Percentiles rank a stretch among this genome's conserved stretches.
Evolutionary conservation across 1,140 invertebrate genomes (phyloP).

Genomic region (Cydia strobilella): DNA sequence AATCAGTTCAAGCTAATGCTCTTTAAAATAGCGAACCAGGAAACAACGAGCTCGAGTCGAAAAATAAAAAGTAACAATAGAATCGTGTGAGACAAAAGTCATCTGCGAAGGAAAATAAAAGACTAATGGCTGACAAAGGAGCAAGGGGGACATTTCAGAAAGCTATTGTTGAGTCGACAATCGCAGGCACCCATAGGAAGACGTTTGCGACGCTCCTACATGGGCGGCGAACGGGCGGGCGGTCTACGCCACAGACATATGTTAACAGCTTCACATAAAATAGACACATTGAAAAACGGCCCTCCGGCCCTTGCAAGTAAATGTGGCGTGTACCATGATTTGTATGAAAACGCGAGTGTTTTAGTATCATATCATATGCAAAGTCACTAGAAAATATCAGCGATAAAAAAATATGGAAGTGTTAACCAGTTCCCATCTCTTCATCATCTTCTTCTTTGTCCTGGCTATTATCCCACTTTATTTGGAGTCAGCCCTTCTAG

Average conservation of each 20-base stretch:
- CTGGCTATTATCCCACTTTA: too few relatives aligned
- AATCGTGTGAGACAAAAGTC: conserved; percentile 27
- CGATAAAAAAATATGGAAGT: too few relatives aligned
- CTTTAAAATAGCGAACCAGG: not conserved
- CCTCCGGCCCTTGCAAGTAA: too few relatives aligned
- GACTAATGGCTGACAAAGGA: conserved; percentile 28
- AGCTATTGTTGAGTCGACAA: conserved; percentile 42
- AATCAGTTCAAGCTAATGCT: conserved; percentile 11
- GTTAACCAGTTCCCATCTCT: too few relatives aligned
- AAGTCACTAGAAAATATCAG: too few relatives aligned
- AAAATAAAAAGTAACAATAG: conserved; percentile 2
- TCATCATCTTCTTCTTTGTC: too few relatives aligned
- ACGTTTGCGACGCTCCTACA: not conserved
- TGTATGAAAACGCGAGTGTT: too few relatives aligned
- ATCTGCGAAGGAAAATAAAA: conserved; percentile 23
- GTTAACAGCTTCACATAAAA: too few relatives aligned
- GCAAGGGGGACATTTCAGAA: conserved; percentile 25
- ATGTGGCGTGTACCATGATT: too few relatives aligned
- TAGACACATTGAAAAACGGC: too few relatives aligned
- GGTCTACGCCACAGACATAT: conserved; percentile 11
- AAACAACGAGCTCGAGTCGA: not conserved
- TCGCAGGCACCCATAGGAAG: conserved; percentile 37
- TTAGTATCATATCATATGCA: too few relatives aligned
- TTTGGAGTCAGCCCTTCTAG: too few relatives aligned
- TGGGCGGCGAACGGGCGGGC: conserved; percentile 29